Evolutionary conservation across 35 echinoderm and acorn worm species (phyloP).

Genomic region (Heliocidaris tuberculata): DNA sequence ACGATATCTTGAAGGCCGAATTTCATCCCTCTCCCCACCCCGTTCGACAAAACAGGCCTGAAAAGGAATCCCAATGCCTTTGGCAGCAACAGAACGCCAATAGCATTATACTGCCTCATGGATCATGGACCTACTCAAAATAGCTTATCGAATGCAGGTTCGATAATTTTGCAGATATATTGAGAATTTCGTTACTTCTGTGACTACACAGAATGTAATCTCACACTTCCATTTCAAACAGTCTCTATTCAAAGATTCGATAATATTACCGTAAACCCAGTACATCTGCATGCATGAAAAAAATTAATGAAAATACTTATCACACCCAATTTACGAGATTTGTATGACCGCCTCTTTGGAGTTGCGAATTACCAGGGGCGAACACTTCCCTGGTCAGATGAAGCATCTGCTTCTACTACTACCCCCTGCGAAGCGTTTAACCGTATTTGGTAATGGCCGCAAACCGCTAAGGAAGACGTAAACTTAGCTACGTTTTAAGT

Average conservation of each 20-base stretch:
- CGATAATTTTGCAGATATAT: neutral
- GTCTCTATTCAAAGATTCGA: neutral
- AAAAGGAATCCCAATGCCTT: neutral
- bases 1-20: neutral
- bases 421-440: constrained; percentile 9
- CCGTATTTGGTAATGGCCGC: constrained; percentile 19
- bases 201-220: neutral
- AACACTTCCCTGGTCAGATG: neutral
- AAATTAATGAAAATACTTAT: too few species aligned
- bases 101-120: too few species aligned
- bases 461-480: neutral
- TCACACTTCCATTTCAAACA: neutral
- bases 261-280: too few species aligned
- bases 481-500: neutral
- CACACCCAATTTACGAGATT: too few species aligned
- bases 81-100: neutral
- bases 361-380: neutral
- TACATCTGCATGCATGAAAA: too few species aligned
- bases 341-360: neutral
- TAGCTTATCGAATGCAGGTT: neutral
- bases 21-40: neutral
- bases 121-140: neutral
- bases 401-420: neutral
- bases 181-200: neutral
- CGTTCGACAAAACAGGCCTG: neutral